A percentile compares a stretch with the other conserved stretches of the same genome.
Conservation (phyloP, 1,140 invertebrate genomes). For the Laupala kohalensis region DNA sequence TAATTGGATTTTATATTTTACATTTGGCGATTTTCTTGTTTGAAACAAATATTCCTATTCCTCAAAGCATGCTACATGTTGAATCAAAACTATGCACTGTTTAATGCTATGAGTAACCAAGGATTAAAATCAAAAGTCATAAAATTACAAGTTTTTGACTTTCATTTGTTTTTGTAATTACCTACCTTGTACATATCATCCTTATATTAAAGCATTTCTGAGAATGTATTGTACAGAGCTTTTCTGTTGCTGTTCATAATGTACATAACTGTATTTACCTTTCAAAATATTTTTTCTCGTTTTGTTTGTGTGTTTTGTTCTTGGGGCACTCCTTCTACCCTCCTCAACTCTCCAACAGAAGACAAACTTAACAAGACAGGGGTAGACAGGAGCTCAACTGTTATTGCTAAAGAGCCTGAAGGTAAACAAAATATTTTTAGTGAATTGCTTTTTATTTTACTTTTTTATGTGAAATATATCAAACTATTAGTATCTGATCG, state of each 20-base stretch:
- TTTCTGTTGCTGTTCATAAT: conserved; percentile 3
- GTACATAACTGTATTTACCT: conserved; percentile 3
- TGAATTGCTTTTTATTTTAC: conserved; percentile 5
- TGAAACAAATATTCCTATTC: too few species aligned
- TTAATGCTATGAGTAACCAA: too few species aligned
- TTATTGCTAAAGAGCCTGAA: conserved; percentile 87
- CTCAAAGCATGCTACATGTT: too few species aligned
- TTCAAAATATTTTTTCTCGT: conserved; percentile 6
- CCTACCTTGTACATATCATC: neutral
- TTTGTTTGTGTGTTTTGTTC: conserved; percentile 21
- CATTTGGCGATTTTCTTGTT: too few species aligned
- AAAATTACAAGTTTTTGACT: too few species aligned
- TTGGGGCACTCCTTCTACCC: conserved; percentile 20
- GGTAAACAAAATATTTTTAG: conserved; percentile 39
- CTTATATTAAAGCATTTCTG: neutral
- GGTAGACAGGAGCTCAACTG: conserved; percentile 83
- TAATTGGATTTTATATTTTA: too few species aligned
- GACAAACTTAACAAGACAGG: conserved; percentile 66
- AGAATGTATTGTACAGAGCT: neutral
- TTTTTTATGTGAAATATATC: conserved; percentile 1
- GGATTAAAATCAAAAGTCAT: too few species aligned
- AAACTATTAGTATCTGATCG: neutral
- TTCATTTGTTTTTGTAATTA: too few species aligned
- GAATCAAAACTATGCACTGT: too few species aligned
- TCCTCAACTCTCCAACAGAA: conserved; percentile 35